Conservation (phyloP, 1,140 invertebrate genomes). For the Heliconius nattereri region DNA sequence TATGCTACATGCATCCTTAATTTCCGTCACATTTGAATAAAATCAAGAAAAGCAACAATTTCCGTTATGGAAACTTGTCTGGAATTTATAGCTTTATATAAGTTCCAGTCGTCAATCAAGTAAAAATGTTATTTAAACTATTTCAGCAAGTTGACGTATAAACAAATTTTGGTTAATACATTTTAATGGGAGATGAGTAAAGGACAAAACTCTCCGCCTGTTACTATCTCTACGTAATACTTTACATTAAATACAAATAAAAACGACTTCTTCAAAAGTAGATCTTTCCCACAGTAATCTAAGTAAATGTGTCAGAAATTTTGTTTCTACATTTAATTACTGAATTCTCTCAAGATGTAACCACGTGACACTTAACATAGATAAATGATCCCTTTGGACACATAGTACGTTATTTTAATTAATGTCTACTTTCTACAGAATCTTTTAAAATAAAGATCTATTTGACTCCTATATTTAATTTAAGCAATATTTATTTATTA, state of each 20-base stretch:
- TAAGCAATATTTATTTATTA: neutral
- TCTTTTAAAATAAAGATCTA: neutral
- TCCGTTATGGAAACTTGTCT: too few species aligned
- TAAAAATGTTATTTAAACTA: too few species aligned
- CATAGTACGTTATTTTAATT: constrained; percentile 2
- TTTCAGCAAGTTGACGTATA: too few species aligned
- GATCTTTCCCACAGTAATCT: neutral
- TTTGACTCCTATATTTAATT: neutral
- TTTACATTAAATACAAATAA: neutral
- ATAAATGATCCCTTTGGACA: constrained; percentile 14
- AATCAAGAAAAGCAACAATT: too few species aligned
- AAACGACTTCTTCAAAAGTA: neutral
- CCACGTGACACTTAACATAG: constrained; percentile 27
- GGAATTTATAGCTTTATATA: too few species aligned
- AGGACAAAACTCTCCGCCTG: too few species aligned
- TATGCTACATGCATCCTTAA: too few species aligned
- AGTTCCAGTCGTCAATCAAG: too few species aligned
- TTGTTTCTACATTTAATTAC: constrained; percentile 19
- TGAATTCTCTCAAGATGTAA: constrained; percentile 28
- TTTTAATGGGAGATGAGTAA: too few species aligned
- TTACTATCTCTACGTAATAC: too few species aligned
- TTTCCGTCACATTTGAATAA: too few species aligned
- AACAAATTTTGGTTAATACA: too few species aligned
- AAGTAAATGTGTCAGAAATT: neutral
- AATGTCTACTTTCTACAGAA: neutral